Evolutionary conservation across 2,113 vertebrate genomes (phyloP), one percentile per base, ranked within the genome.

Genomic region (Cepphus grylle): DNA sequence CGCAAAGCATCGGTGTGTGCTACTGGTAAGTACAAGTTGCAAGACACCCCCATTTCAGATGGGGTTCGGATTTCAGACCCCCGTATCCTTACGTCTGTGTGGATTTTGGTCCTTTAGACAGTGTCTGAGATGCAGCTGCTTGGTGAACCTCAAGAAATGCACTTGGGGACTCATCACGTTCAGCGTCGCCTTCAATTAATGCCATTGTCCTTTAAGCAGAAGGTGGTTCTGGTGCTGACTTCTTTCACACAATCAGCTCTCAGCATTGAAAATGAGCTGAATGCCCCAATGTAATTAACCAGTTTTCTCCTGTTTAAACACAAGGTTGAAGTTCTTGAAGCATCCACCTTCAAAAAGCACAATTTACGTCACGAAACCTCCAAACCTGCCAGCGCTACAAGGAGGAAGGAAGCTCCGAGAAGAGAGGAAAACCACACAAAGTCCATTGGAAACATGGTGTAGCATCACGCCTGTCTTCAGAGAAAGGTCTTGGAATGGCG

Each of bases 391-490:
- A 86, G 50, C 38, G 0, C 50, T 2, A 5, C 50, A 71, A 42
- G 79, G 56, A 96, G 88, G 96, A 94, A 96, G 96, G 96, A 96
- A 96, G 92, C 85, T 83, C 90, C 93, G 30, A 90, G 87, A 86
- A 58, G 87, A 94, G 81, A 94, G 96, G 90, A 74, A 96, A 96
- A 95, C 90, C 93, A 77, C 85, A 34, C 93, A 34, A 52, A 92
- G 29, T 73, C 78, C 21, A 6, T 16, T 82, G 93, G 90, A 90
- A 94, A 58, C 36, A 4, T 73, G 43, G 89, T 70, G 4, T 8
- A 42, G 74, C 87, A 53, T 93, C 66, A 20, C 9, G 26, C 81
- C 58, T 20, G 2, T 38, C 72, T 92, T 42, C 12, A 36, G n/a
- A 71, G 70, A 36, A 34, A 43, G 7, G 42, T 19, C 49, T 83